Evolutionary conservation across 2,888 invertebrate species (phyloP), one percentile per base, ranked within the genome.

Genomic region (Exephanes ischioxanthus): DNA sequence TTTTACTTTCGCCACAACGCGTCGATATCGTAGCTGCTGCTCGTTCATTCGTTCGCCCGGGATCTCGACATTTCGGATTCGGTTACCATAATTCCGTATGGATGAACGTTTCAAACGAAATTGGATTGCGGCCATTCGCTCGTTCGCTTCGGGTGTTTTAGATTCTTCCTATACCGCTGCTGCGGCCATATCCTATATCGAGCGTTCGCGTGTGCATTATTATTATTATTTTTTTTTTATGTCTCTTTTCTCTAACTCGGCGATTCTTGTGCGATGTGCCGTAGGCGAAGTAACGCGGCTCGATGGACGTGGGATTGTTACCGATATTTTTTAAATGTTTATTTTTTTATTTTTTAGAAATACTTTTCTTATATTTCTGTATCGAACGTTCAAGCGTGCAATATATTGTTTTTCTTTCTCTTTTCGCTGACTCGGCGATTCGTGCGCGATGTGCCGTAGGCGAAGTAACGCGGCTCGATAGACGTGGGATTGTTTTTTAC

Each of bases 51-150:
- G 80, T 67, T 80, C 72, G 67, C 63, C 72, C 66, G 76, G 82
- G 76, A 71, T 85, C 80, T 76, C 79, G 51, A 85, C 85, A 82
- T 85, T 85, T 72, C 83, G 83, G 75, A 83, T 85, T 83, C 83
- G 83, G 85, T 85, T 85, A 85, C 85, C 85, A 85, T 85, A 85
- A 85, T 85, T 85, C 80, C 85, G 85, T 85, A 83, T 83, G 85
- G 85, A 85, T 85, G 85, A 85, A 85, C 85, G 85, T 85, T 85
- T 85, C 85, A 83, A 83, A 83, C 82, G 79, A 83, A 83, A 85
- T 85, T 85, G 85, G 85, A 85, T 85, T 80, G 85, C 80, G 80
- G 85, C 85, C 77, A 85, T 85, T 85, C 85, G 85, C 85, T 83
- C 72, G 83, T 73, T 67, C 80, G 63, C 82, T 71, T 82, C 67